Base-by-base conservation (phyloP, 2,113 vertebrate species). In the Geococcyx californianus region DNA sequence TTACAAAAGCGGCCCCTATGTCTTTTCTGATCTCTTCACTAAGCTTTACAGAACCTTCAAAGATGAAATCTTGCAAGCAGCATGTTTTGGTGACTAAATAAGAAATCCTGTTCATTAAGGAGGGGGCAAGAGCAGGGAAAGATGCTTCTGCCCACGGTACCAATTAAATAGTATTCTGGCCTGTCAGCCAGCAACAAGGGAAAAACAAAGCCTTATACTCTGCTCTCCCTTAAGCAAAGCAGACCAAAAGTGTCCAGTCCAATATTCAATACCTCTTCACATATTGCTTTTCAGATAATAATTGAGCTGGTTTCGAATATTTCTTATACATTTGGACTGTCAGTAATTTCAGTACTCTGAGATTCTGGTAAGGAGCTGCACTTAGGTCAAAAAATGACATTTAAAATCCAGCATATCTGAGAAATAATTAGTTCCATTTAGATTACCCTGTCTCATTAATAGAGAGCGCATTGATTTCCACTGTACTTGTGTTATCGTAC, bases 381-480 rank as follows among this genome's bases (percentile, higher is more conserved):
- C 54, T 21, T 26, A 59, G 82, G 68, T 83, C 58, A 94, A 77
- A 90, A 83, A 67, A 24, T 45, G 42, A 6, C 79, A 54, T 89
- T 90, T 91, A 49, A 87, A 91, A 82, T 72, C 34, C n/a, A 72
- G 24, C 40, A 7, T 63, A 47, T 33, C 44, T 82, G 45, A 87
- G 70, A 47, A 92, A 85, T 93, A 87, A 85, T 91, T 80, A 62
- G 67, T 51, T 95, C 15, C 4, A 18, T 52, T 91, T 77, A 38
- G 75, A 47, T 62, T 77, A 40, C 9, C 25, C 28, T 74, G 20
- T 74, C 42, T 81, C 58, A 73, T 25, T 88, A 89, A 62, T 16
- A 83, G 63, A 58, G 49, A 58, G 14, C 7, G 3, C 23, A 94
- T 83, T 91, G 87, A 79, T 92, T 89, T 95, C 82, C 45, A 25